Conservation (phyloP, 2,888 invertebrate genomes). For the Mythimna pallens region DNA sequence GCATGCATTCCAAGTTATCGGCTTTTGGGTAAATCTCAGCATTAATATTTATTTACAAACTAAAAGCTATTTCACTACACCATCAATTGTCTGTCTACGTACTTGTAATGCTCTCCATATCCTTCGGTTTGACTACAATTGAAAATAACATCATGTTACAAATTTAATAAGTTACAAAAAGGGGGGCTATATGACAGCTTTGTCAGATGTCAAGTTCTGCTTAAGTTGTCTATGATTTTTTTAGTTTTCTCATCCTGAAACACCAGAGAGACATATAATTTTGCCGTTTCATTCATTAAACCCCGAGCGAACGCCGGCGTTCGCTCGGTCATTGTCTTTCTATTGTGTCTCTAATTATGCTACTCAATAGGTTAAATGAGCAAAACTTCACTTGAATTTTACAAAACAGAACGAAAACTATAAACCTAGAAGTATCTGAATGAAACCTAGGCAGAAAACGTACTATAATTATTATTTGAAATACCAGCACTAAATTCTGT, state of each 20-base stretch:
- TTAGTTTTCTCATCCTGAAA: not conserved
- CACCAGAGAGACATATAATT: not conserved
- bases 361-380: too few species aligned
- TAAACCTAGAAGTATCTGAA: not conserved
- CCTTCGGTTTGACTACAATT: slow-evolving; percentile 93
- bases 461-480: not conserved
- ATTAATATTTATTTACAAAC: slow-evolving; percentile 22
- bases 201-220: not conserved
- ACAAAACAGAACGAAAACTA: not conserved
- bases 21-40: slow-evolving; percentile 19
- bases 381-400: not conserved
- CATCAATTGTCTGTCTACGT: slow-evolving; percentile 83
- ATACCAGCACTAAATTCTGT: not conserved
- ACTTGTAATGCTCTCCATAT: slow-evolving; percentile 95
- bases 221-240: not conserved
- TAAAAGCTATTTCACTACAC: slow-evolving; percentile 57
- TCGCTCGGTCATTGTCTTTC: too few species aligned
- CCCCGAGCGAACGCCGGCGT: too few species aligned
- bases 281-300: not conserved
- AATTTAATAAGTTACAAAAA: slow-evolving; percentile 19
- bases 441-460: not conserved
- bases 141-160: slow-evolving; percentile 72
- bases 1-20: slow-evolving; percentile 52
- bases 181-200: not conserved
- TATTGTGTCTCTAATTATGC: too few species aligned